Percentiles rank a stretch among this genome's conserved stretches.
phyloP scores from a whole-genome alignment of 2,888 invertebrate species.

The Agonopterix heracliana region DNA sequence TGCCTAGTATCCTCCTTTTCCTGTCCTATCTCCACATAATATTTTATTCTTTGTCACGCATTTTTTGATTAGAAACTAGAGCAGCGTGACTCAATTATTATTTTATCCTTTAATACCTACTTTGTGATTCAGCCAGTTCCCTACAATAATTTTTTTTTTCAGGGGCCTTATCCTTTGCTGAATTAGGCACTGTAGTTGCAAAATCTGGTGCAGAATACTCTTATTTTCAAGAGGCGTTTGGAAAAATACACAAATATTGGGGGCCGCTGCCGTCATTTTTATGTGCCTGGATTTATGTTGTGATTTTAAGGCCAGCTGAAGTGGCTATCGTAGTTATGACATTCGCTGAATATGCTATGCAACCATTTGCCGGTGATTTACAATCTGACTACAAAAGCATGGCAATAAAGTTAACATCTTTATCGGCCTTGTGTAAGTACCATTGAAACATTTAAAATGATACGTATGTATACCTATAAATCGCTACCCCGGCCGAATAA shows the following conservation, averaged over 20 bases:
- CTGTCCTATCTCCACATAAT: not conserved
- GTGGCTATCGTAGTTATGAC: conserved; percentile 86
- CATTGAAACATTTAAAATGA: not conserved
- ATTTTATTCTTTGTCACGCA: not conserved
- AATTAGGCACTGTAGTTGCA: conserved; percentile 86
- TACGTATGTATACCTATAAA: too few species aligned
- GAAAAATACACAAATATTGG: conserved; percentile 80
- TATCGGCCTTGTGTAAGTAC: conserved; percentile 78
- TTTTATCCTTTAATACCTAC: too few species aligned
- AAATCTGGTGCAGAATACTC: conserved; percentile 89
- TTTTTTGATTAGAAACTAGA: too few species aligned
- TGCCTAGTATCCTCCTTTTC: conserved; percentile 15
- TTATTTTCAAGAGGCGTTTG: conserved; percentile 85
- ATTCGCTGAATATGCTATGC: conserved; percentile 84
- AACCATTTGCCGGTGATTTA: conserved; percentile 74
- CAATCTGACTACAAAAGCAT: conserved; percentile 55
- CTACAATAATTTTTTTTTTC: conserved; percentile 22
- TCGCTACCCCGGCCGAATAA: too few species aligned
- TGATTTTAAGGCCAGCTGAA: conserved; percentile 85
- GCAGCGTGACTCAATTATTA: too few species aligned
- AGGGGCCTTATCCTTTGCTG: conserved; percentile 89
- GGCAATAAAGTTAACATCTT: conserved; percentile 78
- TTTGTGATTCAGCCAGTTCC: too few species aligned
- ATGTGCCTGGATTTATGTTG: conserved; percentile 86
- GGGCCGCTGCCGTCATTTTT: conserved; percentile 84